Conservation (phyloP, 1,140 invertebrate genomes). For the Chlorops oryzae region DNA sequence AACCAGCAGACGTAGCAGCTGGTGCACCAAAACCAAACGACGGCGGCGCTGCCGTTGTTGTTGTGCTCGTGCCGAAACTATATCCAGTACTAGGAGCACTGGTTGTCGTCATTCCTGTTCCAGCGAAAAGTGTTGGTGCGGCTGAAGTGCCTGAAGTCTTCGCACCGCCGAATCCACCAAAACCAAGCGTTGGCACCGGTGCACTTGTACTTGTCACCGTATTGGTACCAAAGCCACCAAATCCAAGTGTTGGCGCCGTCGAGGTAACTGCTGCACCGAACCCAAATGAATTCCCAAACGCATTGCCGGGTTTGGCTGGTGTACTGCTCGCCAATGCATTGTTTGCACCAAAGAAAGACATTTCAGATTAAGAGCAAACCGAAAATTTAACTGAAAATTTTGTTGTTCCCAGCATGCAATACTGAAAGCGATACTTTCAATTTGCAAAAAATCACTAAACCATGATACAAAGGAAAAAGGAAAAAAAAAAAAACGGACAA, state of each 20-base stretch:
- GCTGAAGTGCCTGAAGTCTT: constrained; percentile 23
- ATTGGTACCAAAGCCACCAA: constrained; percentile 31
- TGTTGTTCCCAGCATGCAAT: no score
- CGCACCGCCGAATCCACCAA: constrained; percentile 49
- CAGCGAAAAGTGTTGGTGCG: constrained; percentile 38
- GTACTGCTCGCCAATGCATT: constrained; percentile 43
- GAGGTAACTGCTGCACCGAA: constrained; percentile 35
- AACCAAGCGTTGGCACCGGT: constrained; percentile 34
- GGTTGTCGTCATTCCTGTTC: not conserved
- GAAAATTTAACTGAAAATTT: not conserved
- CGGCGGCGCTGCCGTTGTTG: not conserved
- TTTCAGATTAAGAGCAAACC: constrained; percentile 10
- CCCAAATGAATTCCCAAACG: constrained; percentile 38
- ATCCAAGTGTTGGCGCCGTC: constrained; percentile 29
- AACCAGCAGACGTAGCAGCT: constrained; percentile 19
- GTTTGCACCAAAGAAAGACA: constrained; percentile 43
- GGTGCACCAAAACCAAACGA: constrained; percentile 18
- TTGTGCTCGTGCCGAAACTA: constrained; percentile 32
- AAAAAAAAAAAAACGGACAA: no score
- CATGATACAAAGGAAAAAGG: no score
- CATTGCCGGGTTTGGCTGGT: constrained; percentile 36
- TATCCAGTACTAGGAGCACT: not conserved
- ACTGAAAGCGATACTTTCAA: no score
- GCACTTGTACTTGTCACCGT: constrained; percentile 15
- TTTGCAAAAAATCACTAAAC: no score